Evolutionary conservation across 2,113 vertebrate genomes (phyloP).

Genomic region (Pachycephala philippinensis): DNA sequence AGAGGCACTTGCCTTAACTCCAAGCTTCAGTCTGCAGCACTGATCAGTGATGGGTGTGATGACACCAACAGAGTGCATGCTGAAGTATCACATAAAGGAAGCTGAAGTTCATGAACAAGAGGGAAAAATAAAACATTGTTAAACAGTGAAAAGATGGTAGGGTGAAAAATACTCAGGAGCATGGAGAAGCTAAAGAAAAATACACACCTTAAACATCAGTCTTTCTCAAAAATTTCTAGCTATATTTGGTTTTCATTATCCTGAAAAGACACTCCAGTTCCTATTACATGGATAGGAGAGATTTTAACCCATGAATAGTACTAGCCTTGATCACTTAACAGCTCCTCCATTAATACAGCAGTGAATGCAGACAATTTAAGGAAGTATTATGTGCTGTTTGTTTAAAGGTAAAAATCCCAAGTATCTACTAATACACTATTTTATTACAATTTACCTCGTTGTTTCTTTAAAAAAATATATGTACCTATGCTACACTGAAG

Average conservation of each 20-base stretch:
- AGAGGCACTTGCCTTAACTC: conserved; percentile 65
- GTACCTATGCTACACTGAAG: not conserved
- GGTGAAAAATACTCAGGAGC: conserved; percentile 16
- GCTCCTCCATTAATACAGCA: not conserved
- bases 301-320: not conserved
- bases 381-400: not conserved
- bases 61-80: conserved; percentile 59
- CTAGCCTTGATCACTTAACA: not conserved
- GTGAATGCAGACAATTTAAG: not conserved
- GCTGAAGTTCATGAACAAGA: conserved; percentile 53
- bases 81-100: conserved; percentile 65
- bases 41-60: conserved; percentile 63
- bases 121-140: conserved; percentile 61
- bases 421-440: not conserved
- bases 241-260: not conserved
- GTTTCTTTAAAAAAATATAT: not conserved
- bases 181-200: not conserved
- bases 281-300: not conserved
- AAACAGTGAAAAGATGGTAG: conserved; percentile 4
- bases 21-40: conserved; percentile 64
- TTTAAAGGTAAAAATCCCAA: not conserved
- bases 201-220: not conserved
- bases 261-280: not conserved
- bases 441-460: not conserved
- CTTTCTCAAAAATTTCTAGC: not conserved